These are phyloP conservation scores for Halcyon chelicuti DNA, from an alignment of 2,797 vertebrate genomes.

Conservation along the genomic window DNA sequence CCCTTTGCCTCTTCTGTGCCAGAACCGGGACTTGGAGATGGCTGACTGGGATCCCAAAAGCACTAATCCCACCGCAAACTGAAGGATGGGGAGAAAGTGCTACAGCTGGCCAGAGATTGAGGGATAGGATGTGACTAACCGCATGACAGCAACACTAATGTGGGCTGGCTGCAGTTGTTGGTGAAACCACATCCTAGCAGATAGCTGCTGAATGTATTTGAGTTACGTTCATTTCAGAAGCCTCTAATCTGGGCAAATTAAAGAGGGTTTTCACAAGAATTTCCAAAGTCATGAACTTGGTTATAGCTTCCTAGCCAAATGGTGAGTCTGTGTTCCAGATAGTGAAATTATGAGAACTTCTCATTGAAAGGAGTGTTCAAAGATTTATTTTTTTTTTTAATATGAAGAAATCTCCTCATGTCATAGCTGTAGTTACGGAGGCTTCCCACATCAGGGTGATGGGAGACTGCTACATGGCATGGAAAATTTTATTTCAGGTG, in stretches of 20 bases:
- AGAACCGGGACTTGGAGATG: background rate
- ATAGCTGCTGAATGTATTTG: background rate
- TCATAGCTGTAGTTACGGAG: background rate
- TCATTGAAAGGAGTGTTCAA: fast-evolving
- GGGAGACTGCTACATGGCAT: background rate
- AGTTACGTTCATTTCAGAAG: background rate
- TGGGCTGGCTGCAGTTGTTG: background rate
- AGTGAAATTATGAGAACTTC: background rate
- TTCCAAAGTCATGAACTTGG: background rate
- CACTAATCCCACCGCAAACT: background rate
- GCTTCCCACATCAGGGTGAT: background rate
- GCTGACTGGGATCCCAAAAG: background rate
- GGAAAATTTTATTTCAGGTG: background rate
- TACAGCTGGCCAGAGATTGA: background rate
- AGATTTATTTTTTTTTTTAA: background rate
- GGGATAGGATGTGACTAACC: background rate
- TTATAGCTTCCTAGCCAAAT: background rate
- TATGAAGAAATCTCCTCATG: background rate
- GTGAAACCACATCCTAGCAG: background rate
- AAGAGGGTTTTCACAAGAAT: background rate
- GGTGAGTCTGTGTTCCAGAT: background rate
- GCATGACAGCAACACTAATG: background rate
- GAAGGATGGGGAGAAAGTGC: background rate
- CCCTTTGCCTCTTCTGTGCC: background rate
- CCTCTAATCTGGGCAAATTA: background rate